Conservation (phyloP, 2,113 vertebrate species). For the Catharus minimus region DNA sequence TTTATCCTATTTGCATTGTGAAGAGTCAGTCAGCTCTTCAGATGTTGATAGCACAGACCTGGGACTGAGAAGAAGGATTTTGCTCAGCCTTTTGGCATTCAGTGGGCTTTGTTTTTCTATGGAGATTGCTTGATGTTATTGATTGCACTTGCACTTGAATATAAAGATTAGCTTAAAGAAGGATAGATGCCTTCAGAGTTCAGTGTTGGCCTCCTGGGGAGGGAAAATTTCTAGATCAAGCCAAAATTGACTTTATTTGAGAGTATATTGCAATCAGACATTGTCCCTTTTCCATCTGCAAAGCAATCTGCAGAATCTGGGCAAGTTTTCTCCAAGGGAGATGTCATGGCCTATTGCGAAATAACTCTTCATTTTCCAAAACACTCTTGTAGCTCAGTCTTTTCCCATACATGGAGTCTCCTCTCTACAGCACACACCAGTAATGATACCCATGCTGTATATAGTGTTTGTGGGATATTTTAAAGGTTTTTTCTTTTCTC, state of each 20-base stretch:
- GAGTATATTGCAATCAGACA: not conserved
- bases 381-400: not conserved
- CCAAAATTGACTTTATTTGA: not conserved
- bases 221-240: not conserved
- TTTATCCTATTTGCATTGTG: not conserved
- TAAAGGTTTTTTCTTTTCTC: not conserved
- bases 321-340: slow-evolving; percentile 40
- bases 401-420: slow-evolving; percentile 66
- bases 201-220: not conserved
- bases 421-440: not conserved
- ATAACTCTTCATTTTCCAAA: slow-evolving; percentile 26
- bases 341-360: not conserved
- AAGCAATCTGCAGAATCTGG: slow-evolving; percentile 46
- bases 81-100: not conserved
- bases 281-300: slow-evolving; percentile 35
- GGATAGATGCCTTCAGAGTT: not conserved
- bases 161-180: not conserved
- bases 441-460: not conserved
- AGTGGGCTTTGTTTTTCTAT: not conserved
- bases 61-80: not conserved
- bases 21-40: not conserved
- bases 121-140: not conserved
- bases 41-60: not conserved
- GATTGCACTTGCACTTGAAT: not conserved
- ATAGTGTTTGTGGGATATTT: not conserved